phyloP scores from a whole-genome alignment of 2,797 vertebrate genomes.

The Anguilla anguilla region DNA sequence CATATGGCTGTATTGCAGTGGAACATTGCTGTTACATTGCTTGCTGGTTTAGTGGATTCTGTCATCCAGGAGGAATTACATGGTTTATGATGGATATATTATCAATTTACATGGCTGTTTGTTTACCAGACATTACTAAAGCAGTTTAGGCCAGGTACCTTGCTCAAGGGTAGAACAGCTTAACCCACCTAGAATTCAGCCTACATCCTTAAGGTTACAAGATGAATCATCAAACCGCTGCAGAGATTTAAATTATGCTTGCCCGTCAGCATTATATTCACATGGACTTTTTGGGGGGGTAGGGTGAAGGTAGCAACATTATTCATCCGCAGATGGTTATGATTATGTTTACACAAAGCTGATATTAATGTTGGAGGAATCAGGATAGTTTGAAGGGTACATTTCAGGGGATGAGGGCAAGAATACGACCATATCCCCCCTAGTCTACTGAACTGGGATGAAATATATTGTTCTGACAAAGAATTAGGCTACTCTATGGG shows the following conservation, averaged over 20 bases:
- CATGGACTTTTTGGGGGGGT: background rate
- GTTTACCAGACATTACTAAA: background rate
- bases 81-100: background rate
- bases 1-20: background rate
- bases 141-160: background rate
- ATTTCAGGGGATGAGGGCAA: background rate
- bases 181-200: background rate
- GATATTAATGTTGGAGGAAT: slow-evolving; percentile 21
- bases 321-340: background rate
- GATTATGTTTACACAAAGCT: background rate
- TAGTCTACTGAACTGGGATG: slow-evolving; percentile 38
- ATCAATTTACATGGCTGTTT: background rate
- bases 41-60: background rate
- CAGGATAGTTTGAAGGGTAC: background rate
- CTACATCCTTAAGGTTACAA: background rate
- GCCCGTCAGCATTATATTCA: slow-evolving; percentile 4
- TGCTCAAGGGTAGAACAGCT: slow-evolving; percentile 4
- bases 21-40: background rate
- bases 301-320: background rate
- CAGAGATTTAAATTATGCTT: slow-evolving; percentile 6
- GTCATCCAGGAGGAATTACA: background rate
- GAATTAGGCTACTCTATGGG: slow-evolving; percentile 43
- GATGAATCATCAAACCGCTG: background rate
- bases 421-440: slow-evolving; percentile 14
- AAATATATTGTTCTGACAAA: slow-evolving; percentile 48